A percentile compares a stretch with the other conserved stretches of the same genome.
Conservation (phyloP, 2,888 invertebrate species). For the Phania funesta region DNA sequence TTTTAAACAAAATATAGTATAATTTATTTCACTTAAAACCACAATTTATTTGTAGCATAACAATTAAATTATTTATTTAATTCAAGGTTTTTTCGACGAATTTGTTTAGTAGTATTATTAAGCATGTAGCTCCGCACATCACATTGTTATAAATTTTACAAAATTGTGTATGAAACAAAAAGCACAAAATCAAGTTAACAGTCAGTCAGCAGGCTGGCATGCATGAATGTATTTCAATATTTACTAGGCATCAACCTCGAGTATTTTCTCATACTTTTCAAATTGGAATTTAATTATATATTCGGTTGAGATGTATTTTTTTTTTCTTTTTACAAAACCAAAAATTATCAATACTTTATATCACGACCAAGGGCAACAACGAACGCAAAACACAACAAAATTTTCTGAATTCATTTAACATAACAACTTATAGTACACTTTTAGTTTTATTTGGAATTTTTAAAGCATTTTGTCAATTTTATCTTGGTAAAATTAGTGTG, state of each 20-base stretch:
- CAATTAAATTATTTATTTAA: constrained; percentile 28
- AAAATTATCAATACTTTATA: constrained; percentile 49
- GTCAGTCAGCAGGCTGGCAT: not conserved
- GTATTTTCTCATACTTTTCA: constrained; percentile 3
- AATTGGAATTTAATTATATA: constrained; percentile 37
- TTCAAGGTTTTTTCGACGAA: constrained; percentile 53
- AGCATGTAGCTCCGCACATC: constrained; percentile 38
- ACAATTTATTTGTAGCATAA: constrained; percentile 18
- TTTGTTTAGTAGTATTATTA: not conserved
- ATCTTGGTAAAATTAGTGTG: constrained; percentile 17
- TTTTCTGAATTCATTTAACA: constrained; percentile 17
- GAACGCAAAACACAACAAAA: constrained; percentile 26
- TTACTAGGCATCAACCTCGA: not conserved
- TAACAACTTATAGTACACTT: constrained; percentile 9
- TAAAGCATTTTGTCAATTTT: constrained; percentile 34
- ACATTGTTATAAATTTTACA: not conserved
- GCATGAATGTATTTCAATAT: constrained; percentile 1
- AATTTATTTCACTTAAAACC: constrained; percentile 19
- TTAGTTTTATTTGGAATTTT: constrained; percentile 48
- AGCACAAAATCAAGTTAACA: constrained; percentile 23
- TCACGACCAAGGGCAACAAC: constrained; percentile 63
- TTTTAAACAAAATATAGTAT: constrained; percentile 13
- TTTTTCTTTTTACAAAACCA: constrained; percentile 26
- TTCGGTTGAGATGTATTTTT: constrained; percentile 21
- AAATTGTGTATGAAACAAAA: constrained; percentile 9